Evolutionary conservation across 2,113 vertebrate genomes (phyloP).

Genomic region (Hydrolagus affinis): DNA sequence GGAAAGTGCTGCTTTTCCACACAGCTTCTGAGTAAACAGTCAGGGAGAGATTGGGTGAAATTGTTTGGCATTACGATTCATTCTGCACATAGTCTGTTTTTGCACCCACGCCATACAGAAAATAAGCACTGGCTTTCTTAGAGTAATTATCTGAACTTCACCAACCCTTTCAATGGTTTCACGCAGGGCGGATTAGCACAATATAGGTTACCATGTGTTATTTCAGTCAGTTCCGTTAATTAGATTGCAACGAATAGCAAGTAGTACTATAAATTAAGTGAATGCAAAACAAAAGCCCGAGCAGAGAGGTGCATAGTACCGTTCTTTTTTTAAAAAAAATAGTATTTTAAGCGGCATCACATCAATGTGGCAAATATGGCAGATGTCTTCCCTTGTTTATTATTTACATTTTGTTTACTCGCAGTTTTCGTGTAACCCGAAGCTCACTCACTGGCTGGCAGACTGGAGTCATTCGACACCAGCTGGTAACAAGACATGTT

Average conservation of each 20-base stretch:
- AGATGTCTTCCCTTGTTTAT: neutral
- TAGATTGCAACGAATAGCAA: neutral
- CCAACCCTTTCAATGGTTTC: neutral
- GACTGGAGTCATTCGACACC: neutral
- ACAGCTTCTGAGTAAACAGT: neutral
- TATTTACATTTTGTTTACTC: constrained; percentile 1
- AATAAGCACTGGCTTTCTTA: no score
- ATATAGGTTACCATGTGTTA: neutral
- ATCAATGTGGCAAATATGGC: no score
- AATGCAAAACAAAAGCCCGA: neutral
- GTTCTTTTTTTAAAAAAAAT: neutral
- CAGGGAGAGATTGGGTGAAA: neutral
- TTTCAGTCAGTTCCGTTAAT: neutral
- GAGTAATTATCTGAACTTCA: neutral
- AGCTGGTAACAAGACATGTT: neutral
- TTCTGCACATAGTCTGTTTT: neutral
- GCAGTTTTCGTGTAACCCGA: neutral
- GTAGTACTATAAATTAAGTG: neutral
- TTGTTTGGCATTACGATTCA: neutral
- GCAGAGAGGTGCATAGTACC: neutral
- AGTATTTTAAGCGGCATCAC: neutral
- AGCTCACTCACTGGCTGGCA: neutral
- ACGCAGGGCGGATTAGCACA: neutral
- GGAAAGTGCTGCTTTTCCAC: neutral
- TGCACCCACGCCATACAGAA: neutral